Evolutionary conservation across 23 tunicate genomes (phyloP).

Genomic region (Halocynthia roretzi): DNA sequence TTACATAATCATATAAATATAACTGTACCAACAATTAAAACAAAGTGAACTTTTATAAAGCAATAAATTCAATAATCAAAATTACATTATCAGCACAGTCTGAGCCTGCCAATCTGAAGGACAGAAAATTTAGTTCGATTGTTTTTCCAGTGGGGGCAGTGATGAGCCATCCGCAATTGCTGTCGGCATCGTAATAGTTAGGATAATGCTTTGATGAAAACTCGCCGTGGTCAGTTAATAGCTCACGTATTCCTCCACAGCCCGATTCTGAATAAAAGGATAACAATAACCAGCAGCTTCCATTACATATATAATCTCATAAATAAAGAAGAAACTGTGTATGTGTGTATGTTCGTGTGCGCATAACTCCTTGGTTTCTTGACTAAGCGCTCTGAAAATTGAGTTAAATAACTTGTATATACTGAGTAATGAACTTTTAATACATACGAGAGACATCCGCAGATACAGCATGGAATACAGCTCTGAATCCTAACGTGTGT

Average conservation of each 20-base stretch:
- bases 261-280: background rate
- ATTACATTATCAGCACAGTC: slow-evolving; percentile 1
- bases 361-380: no score
- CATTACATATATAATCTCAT: no score
- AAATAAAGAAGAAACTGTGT: no score
- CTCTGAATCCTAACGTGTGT: background rate
- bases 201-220: slow-evolving; percentile 4
- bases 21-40: no score
- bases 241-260: slow-evolving; percentile 3
- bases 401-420: background rate
- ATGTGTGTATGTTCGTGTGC: no score
- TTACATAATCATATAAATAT: background rate
- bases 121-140: background rate
- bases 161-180: background rate
- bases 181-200: background rate
- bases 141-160: background rate
- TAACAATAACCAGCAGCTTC: no score
- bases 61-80: background rate
- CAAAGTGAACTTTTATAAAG: no score
- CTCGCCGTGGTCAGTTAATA: background rate
- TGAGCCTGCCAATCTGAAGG: background rate
- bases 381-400: no score
- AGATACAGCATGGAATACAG: background rate
- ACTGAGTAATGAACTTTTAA: background rate
- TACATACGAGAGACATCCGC: background rate